Evolutionary conservation across 1,140 invertebrate species (phyloP), one percentile per base, ranked within the genome.

Genomic region (Matsumurasca onukii): DNA sequence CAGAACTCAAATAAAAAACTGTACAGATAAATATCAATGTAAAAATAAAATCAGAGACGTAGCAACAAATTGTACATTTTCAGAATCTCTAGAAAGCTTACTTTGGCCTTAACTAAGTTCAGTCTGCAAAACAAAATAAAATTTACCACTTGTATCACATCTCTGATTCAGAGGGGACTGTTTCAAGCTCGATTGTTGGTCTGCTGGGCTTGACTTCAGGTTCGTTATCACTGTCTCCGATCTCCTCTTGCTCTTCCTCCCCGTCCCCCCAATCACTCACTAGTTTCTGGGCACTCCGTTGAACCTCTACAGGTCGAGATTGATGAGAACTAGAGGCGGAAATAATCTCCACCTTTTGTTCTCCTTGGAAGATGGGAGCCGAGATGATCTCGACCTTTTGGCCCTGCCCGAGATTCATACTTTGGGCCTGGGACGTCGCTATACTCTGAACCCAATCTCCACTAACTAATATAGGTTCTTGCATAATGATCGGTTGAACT

Each of bases 131-230:
- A 31, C 49, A 68, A 31, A 30, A 66, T 17, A 51, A 57, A 3
- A 30, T 34, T 31, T 63, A 49, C 34, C 55, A 61, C 59, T 31
- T 48, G 22, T 31, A 61, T 31, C 67, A 67, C 30, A 67, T 52
- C n/a, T 55, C 55, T n/a, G 30, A 5, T 25, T 52, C 49, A 12
- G 15, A 13, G 24, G 13, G 12, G 55, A 22, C 24, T 5, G n/a
- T 17, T 1, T 65, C 62, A n/a, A 65, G 39, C 25, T 65, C 62
- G 24, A 65, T 65, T 1, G 62, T 65, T 22, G 62, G 62, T 48
- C 62, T 39, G 17, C 31, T 45, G 1, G 62, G 62, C 34, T 67
- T 59, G 13, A 29, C 25, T 13, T 67, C 55, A 12, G 2, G 48
- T 22, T 55, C 49, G 17, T 67, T 52, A n/a, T 55, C 49, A 31